phyloP scores from a whole-genome alignment of 1,140 invertebrate species.

The Tenebrio molitor region DNA sequence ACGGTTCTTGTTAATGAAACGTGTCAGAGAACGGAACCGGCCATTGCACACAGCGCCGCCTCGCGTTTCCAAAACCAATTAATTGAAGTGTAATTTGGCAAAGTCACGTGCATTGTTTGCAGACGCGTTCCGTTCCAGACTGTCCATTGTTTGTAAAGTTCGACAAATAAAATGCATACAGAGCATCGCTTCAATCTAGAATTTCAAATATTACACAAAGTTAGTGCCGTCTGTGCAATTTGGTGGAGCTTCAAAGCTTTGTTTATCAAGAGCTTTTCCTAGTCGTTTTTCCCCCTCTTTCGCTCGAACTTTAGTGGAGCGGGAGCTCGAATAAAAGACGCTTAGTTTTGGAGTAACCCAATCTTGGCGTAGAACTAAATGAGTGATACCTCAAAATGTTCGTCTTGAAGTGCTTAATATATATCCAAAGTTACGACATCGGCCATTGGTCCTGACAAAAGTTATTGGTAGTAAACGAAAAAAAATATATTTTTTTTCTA shows the following conservation, averaged over 20 bases:
- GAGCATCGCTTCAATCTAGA: constrained; percentile 33
- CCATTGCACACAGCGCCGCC: constrained; percentile 2
- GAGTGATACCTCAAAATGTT: too few relatives aligned
- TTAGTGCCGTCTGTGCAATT: constrained; percentile 25
- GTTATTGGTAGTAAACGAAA: too few relatives aligned
- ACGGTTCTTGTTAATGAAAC: too few relatives aligned
- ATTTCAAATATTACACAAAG: constrained; percentile 27
- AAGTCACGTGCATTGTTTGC: constrained; percentile 54
- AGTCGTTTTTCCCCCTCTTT: neutral
- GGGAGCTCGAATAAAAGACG: too few relatives aligned
- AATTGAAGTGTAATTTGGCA: constrained; percentile 53
- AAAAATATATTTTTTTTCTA: too few relatives aligned
- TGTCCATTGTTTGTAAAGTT: constrained; percentile 32
- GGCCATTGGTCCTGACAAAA: too few relatives aligned
- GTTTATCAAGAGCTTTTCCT: too few relatives aligned
- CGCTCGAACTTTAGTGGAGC: neutral
- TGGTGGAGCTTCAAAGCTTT: constrained; percentile 37
- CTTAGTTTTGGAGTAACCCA: too few relatives aligned
- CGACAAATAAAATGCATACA: constrained; percentile 44
- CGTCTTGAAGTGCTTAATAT: too few relatives aligned
- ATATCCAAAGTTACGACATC: too few relatives aligned
- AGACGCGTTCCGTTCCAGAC: constrained; percentile 32
- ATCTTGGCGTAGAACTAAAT: too few relatives aligned
- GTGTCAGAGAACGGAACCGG: too few relatives aligned
- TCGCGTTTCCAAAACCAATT: constrained; percentile 43